phyloP scores from a whole-genome alignment of 2,797 vertebrate genomes.

The Sebastolobus altivelis region DNA sequence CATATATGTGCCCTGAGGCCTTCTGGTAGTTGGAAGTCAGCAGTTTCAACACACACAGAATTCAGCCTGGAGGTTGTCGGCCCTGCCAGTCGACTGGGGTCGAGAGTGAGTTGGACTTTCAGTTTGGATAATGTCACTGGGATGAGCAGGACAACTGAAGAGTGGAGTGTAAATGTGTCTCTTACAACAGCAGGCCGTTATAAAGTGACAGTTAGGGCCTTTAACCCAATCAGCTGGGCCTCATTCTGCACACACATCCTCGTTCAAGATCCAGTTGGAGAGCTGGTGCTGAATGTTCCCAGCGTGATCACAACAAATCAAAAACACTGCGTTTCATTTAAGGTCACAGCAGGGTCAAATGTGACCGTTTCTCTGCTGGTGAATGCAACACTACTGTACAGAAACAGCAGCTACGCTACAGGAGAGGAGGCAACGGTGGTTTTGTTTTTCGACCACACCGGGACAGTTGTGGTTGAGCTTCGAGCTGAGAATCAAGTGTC shows the following conservation, averaged over 20 bases:
- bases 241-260: slow-evolving; percentile 52
- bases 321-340: slow-evolving; percentile 23
- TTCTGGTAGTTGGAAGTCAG: slow-evolving; percentile 35
- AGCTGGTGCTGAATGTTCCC: slow-evolving; percentile 43
- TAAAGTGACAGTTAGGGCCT: slow-evolving; percentile 49
- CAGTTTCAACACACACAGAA: slow-evolving; percentile 28
- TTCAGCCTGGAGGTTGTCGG: slow-evolving; percentile 43
- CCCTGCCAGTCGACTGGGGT: slow-evolving; percentile 11
- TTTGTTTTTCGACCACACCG: slow-evolving; percentile 54
- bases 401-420: slow-evolving; percentile 49
- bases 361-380: slow-evolving; percentile 48
- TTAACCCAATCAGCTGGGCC: slow-evolving; percentile 55
- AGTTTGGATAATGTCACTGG: slow-evolving; percentile 30
- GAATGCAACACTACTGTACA: slow-evolving; percentile 51
- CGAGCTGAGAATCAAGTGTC: slow-evolving; percentile 63
- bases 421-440: slow-evolving; percentile 39
- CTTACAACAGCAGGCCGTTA: slow-evolving; percentile 50
- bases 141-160: slow-evolving; percentile 46
- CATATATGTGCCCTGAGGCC: slow-evolving; percentile 30
- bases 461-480: slow-evolving; percentile 49
- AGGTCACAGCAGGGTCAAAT: slow-evolving; percentile 36
- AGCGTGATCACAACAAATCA: slow-evolving; percentile 15
- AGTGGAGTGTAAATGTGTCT: slow-evolving; percentile 45
- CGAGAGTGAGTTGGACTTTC: slow-evolving; percentile 47
- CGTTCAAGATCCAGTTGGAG: slow-evolving; percentile 58